These are phyloP conservation scores for Bedellia somnulentella DNA, from an alignment of 2,888 invertebrate genomes.

Conservation along the genomic window DNA sequence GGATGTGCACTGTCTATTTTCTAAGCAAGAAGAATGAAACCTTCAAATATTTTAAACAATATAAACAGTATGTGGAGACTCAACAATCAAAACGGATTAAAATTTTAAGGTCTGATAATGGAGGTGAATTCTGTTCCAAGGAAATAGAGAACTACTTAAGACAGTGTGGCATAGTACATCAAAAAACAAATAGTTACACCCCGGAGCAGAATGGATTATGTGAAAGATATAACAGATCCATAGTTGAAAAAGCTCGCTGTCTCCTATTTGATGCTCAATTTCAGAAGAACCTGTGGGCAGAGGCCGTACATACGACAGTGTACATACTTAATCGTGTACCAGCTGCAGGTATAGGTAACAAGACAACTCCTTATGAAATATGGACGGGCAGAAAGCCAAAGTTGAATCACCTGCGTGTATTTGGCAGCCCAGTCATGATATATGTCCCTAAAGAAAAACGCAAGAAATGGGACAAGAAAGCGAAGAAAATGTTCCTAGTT, in stretches of 20 bases:
- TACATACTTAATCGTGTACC: constrained; percentile 8
- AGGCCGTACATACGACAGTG: constrained; percentile 9
- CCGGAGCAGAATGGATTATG: constrained; percentile 13
- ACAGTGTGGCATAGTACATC: constrained; percentile 11
- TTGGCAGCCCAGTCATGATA: constrained; percentile 12
- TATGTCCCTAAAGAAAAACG: constrained; percentile 12
- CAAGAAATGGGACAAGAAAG: constrained; percentile 12
- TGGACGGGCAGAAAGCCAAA: constrained; percentile 11
- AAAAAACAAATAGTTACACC: constrained; percentile 11
- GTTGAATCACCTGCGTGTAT: constrained; percentile 9
- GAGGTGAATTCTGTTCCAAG: no score
- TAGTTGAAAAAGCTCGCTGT: constrained; percentile 11
- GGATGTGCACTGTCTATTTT: no score
- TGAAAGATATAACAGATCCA: constrained; percentile 12
- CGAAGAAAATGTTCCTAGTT: constrained; percentile 7
- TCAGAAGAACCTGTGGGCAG: constrained; percentile 12
- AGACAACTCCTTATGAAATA: constrained; percentile 12
- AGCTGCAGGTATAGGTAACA: constrained; percentile 10
- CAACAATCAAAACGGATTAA: no score
- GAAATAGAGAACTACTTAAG: no score
- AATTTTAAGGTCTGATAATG: no score
- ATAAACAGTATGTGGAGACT: no score
- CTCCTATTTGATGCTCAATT: constrained; percentile 11
- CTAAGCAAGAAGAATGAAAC: no score
- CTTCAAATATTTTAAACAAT: no score